Percentiles rank a stretch among this genome's conserved stretches.
Conservation (phyloP, 2,888 invertebrate genomes). For the Metalampra italica region DNA sequence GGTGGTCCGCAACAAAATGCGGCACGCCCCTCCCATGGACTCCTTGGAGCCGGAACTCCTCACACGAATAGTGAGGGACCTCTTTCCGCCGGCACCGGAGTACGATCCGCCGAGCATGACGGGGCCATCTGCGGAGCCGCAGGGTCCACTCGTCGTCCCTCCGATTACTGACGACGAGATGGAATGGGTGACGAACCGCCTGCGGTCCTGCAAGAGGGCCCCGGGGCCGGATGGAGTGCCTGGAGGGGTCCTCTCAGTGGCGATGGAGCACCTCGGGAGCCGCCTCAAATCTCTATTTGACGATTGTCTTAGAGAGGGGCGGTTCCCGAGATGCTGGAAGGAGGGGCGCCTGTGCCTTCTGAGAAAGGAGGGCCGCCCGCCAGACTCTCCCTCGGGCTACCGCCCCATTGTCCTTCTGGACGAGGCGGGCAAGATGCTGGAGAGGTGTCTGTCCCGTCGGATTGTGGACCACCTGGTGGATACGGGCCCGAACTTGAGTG, state of each 20-base stretch:
- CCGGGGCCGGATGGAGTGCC: slow-evolving; percentile 11
- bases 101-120: background rate
- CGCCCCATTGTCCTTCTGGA: background rate
- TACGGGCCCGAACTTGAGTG: background rate
- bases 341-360: slow-evolving; percentile 6
- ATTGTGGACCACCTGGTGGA: background rate
- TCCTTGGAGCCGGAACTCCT: background rate
- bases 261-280: background rate
- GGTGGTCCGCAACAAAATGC: background rate
- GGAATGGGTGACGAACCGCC: background rate
- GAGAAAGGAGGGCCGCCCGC: slow-evolving; percentile 2
- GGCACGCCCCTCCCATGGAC: slow-evolving; percentile 4
- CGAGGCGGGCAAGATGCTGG: background rate
- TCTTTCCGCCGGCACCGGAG: background rate
- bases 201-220: slow-evolving; percentile 4
- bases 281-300: background rate
- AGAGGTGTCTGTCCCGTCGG: background rate
- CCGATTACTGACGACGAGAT: slow-evolving; percentile 1
- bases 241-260: background rate
- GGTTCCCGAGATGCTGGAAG: slow-evolving; percentile 9
- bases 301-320: background rate
- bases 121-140: background rate
- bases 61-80: background rate
- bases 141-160: too few relatives aligned
- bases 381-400: slow-evolving; percentile 1